Evolutionary conservation across 1,140 invertebrate species (phyloP), one percentile per base, ranked within the genome.

Genomic region (Diorhabda sublineata): DNA sequence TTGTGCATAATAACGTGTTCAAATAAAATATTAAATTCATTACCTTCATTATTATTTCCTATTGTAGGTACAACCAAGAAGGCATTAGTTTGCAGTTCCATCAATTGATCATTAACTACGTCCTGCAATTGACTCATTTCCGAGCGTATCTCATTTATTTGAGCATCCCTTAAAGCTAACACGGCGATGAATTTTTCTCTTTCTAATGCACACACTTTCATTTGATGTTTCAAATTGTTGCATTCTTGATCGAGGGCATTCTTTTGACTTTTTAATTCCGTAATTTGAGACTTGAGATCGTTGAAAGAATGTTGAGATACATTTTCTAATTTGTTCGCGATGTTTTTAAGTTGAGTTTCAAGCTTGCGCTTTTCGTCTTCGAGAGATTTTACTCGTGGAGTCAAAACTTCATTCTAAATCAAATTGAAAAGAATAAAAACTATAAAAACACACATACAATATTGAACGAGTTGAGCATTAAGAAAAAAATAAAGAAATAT

Each of bases 41-140:
- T 41, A 61, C 59, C 59, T 61, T 56, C 61, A 42, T 52, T 61
- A 26, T 66, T 62, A 42, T 45, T 70, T 57, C n/a, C 42, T 3
- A 9, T 62, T 45, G 6, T 52, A 6, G 71, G 69, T 42, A 71
- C 42, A 2, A 61, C 61, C 5, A 52, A 44, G 3, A 69, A 65
- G 42, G 73, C 71, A 43, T 72, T 65, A 58, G 74, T 78, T 57
- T 79, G 75, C 9, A 80, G 66, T 43, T 79, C 78, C 8, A 73
- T 62, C 56, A 81, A 59, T 66, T 79, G 77, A 45, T 77, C 73
- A 60, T 75, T 76, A 6, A 81, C 76, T 5, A 79, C 72, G 11
- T 79, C 74, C 71, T 80, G 80, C 58, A 81, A 66, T 58, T 78
- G 73, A 5, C 68, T 72, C 76, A 80, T 79, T 73, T 81, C 80